These are phyloP conservation scores for Pangasius krempfi DNA, from an alignment of 2,797 vertebrate genomes.

Conservation along the genomic window DNA sequence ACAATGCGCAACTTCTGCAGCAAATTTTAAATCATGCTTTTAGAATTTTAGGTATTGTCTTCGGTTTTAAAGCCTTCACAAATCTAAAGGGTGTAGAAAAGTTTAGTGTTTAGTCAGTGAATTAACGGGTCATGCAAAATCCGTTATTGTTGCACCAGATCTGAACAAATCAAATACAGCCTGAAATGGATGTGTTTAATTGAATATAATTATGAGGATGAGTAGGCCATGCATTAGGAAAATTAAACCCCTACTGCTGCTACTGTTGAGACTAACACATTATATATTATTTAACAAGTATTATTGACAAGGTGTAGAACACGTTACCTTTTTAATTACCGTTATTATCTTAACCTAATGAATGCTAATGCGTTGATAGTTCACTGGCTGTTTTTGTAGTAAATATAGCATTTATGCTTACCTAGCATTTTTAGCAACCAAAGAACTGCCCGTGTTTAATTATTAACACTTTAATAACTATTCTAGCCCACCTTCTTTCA, in stretches of 20 bases:
- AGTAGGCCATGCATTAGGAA: not conserved
- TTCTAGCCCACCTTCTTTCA: not conserved
- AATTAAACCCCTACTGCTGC: not conserved
- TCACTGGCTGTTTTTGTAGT: not conserved
- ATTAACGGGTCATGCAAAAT: conserved; percentile 31
- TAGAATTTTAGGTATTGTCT: not conserved
- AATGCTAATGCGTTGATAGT: not conserved
- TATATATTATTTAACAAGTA: not conserved
- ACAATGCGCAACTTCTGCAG: not conserved
- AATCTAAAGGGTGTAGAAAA: not conserved
- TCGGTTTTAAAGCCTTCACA: not conserved
- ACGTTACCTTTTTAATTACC: not conserved
- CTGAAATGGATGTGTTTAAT: not conserved
- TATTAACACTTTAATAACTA: not conserved
- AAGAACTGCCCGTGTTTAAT: not conserved
- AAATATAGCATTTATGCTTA: not conserved
- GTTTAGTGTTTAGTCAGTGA: not conserved
- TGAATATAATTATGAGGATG: not conserved
- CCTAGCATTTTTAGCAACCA: not conserved
- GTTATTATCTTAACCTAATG: not conserved
- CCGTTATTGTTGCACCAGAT: not conserved
- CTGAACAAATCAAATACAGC: not conserved
- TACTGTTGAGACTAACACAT: not conserved
- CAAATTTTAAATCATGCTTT: conserved; percentile 12
- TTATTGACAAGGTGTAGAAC: not conserved